Conservation (phyloP, 2,888 invertebrate species). For the Nowickia ferox region DNA sequence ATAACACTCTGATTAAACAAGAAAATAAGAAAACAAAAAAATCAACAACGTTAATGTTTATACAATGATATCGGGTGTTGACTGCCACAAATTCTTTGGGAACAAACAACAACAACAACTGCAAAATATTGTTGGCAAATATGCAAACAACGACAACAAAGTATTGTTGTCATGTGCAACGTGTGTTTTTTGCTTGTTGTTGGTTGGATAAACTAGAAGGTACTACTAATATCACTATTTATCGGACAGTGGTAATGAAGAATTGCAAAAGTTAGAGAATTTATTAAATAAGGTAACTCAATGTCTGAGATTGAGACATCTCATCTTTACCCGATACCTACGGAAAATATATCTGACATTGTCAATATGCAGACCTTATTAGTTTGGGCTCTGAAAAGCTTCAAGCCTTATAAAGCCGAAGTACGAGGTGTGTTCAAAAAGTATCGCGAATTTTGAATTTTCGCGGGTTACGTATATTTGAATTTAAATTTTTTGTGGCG, state of each 20-base stretch:
- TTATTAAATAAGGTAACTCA: too few relatives aligned
- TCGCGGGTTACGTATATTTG: too few relatives aligned
- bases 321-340: too few relatives aligned
- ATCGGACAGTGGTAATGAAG: constrained; percentile 24
- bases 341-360: too few relatives aligned
- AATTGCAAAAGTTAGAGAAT: too few relatives aligned
- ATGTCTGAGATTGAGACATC: too few relatives aligned
- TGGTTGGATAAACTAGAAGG: constrained; percentile 38
- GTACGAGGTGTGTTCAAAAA: too few relatives aligned
- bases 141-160: constrained; percentile 50
- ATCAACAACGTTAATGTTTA: constrained; percentile 51
- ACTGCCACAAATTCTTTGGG: constrained; percentile 62
- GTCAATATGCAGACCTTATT: too few relatives aligned
- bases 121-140: constrained; percentile 61
- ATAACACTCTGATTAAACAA: constrained; percentile 62
- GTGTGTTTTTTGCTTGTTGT: constrained; percentile 39
- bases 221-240: constrained; percentile 12
- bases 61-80: constrained; percentile 69
- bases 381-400: too few relatives aligned
- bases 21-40: constrained; percentile 54
- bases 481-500: too few relatives aligned
- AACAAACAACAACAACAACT: constrained; percentile 39
- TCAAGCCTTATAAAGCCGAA: too few relatives aligned
- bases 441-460: too few relatives aligned
- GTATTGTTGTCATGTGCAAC: constrained; percentile 55